phyloP scores from a whole-genome alignment of 2,113 vertebrate species.

The Deroptyus accipitrinus region DNA sequence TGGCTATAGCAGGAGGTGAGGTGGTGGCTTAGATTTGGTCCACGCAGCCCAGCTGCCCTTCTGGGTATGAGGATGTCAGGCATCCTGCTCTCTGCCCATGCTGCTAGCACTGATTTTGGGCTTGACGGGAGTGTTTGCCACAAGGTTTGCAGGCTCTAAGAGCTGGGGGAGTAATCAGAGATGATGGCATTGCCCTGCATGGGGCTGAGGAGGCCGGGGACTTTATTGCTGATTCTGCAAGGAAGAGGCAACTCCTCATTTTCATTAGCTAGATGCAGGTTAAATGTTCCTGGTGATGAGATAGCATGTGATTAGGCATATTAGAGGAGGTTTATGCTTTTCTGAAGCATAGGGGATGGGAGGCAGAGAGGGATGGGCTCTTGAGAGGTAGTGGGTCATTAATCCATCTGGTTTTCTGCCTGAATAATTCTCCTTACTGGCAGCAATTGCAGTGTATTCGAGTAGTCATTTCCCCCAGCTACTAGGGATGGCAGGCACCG shows the following conservation, averaged over 20 bases:
- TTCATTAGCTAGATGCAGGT: background rate
- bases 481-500: background rate
- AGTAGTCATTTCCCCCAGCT: background rate
- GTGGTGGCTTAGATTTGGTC: background rate
- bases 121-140: background rate
- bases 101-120: accelerated
- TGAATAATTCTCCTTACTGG: accelerated
- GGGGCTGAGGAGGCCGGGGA: background rate
- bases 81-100: background rate
- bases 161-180: background rate
- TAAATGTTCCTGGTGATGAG: background rate
- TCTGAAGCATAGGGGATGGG: background rate
- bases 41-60: background rate
- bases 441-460: background rate
- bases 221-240: background rate
- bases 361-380: background rate
- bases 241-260: background rate
- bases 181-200: accelerated
- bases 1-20: background rate
- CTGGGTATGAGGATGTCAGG: background rate
- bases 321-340: background rate
- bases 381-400: background rate
- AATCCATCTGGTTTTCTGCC: background rate
- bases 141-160: background rate
- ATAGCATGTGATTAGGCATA: background rate